A percentile compares a stretch with the other conserved stretches of the same genome.
phyloP scores from a whole-genome alignment of 2,113 vertebrate genomes.

The Ranitomeya imitator region DNA sequence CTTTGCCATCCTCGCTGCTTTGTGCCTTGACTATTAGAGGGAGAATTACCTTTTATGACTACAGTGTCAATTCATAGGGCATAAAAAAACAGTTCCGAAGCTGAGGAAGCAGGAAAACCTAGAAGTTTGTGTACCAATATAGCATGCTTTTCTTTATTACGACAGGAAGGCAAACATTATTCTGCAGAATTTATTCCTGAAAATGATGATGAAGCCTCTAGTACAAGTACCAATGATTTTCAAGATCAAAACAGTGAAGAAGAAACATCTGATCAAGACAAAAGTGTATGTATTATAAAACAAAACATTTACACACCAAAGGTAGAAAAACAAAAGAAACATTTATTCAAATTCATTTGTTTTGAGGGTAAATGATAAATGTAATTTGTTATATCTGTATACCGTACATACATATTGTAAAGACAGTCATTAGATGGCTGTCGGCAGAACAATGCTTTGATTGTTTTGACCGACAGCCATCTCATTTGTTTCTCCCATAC shows the following conservation, averaged over 20 bases:
- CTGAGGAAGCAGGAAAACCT: background rate
- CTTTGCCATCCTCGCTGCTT: background rate
- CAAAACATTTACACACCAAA: background rate
- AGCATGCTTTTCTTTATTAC: background rate
- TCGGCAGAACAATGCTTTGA: no score
- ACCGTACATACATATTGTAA: no score
- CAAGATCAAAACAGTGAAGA: conserved; percentile 15
- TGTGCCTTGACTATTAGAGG: background rate
- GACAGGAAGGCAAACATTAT: conserved; percentile 3
- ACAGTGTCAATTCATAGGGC: background rate
- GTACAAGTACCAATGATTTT: conserved; percentile 6
- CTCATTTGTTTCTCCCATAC: no score
- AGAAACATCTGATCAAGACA: background rate
- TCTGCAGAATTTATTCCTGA: background rate
- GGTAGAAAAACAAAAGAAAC: background rate
- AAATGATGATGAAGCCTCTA: background rate
- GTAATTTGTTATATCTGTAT: no score
- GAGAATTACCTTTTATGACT: background rate
- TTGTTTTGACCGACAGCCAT: no score
- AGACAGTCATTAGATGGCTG: no score
- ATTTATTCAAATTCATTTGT: no score
- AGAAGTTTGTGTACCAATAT: background rate
- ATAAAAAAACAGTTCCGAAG: background rate
- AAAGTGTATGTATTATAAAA: background rate
- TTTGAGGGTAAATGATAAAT: no score